These are phyloP conservation scores for Forpus xanthops DNA, from an alignment of 2,797 vertebrate genomes.

Conservation along the genomic window DNA sequence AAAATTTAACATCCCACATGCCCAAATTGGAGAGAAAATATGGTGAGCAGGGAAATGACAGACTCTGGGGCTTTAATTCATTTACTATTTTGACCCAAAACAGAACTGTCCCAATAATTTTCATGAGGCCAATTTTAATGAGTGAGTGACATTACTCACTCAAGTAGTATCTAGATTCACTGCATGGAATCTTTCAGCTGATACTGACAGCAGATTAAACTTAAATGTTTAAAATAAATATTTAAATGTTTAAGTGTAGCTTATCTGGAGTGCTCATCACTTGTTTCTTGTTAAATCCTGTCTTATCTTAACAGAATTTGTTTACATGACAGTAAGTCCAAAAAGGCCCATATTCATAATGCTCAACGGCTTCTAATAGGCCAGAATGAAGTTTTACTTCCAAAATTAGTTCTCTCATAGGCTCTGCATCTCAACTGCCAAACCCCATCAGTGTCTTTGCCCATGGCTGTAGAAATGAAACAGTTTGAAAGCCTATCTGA, in stretches of 20 bases:
- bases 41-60: background rate
- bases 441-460: background rate
- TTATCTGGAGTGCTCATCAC: background rate
- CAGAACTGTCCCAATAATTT: background rate
- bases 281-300: background rate
- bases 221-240: background rate
- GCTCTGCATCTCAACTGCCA: background rate
- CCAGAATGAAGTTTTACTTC: constrained; percentile 9
- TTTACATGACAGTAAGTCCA: constrained; percentile 2
- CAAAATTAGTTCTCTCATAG: constrained; percentile 11
- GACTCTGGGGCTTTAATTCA: background rate
- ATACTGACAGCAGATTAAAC: background rate
- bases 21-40: background rate
- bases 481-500: background rate
- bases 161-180: background rate
- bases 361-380: background rate
- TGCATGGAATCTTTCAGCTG: background rate
- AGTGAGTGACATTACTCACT: background rate
- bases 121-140: background rate
- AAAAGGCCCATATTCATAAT: background rate
- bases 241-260: background rate
- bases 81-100: background rate
- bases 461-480: background rate
- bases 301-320: constrained; percentile 18
- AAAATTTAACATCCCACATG: background rate